Conservation (phyloP, 2,113 vertebrate genomes). For the Seriola quinqueradiata region DNA sequence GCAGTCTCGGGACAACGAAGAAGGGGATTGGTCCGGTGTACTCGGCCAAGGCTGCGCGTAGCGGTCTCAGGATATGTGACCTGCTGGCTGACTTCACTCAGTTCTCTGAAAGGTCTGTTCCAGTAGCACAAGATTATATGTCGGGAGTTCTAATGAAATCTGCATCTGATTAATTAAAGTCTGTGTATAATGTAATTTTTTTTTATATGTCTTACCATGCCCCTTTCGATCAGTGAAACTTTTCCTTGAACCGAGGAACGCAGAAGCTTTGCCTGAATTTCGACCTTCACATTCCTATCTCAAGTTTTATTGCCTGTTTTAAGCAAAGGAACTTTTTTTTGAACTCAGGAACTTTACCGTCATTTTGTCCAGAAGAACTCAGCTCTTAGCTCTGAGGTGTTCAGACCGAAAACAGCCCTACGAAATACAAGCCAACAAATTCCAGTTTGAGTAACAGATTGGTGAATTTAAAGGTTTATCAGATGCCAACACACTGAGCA, state of each 20-base stretch:
- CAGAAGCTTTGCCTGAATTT: neutral
- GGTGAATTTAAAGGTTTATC: no score
- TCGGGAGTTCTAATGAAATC: neutral
- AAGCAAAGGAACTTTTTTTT: no score
- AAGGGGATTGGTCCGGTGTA: slow-evolving; percentile 98
- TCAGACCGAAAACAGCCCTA: neutral
- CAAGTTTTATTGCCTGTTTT: no score
- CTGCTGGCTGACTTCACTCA: slow-evolving; percentile 94
- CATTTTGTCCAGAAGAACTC: neutral
- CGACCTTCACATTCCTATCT: no score
- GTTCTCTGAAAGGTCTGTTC: slow-evolving; percentile 93
- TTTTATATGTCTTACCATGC: neutral
- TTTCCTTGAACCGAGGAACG: neutral
- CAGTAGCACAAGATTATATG: neutral
- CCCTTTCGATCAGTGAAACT: neutral
- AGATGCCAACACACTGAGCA: no score
- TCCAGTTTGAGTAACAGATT: neutral
- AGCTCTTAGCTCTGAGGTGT: neutral
- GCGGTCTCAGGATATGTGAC: slow-evolving; percentile 97
- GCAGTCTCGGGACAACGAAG: slow-evolving; percentile 96
- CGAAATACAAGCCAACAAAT: neutral
- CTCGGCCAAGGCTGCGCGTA: slow-evolving; percentile 96
- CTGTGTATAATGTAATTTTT: neutral
- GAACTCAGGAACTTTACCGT: neutral
- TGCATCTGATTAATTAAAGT: neutral